A percentile compares a stretch with the other conserved stretches of the same genome.
Evolutionary conservation across 2,888 invertebrate genomes (phyloP).

Genomic region (Uropetala carovei): DNA sequence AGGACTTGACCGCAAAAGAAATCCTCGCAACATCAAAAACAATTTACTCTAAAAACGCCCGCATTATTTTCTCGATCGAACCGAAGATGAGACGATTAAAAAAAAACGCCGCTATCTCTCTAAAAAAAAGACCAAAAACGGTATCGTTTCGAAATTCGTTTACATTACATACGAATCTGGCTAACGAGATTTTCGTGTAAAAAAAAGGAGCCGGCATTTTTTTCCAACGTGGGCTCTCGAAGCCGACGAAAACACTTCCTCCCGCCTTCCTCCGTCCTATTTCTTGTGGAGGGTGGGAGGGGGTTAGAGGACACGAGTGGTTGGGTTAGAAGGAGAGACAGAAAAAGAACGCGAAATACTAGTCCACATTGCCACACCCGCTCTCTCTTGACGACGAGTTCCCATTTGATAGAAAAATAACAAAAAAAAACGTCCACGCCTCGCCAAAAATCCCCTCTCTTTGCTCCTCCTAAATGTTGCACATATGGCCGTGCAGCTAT

Average conservation of each 20-base stretch:
- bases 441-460: neutral
- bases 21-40: no score
- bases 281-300: neutral
- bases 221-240: constrained; percentile 28
- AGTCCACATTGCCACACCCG: constrained; percentile 40
- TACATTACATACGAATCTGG: constrained; percentile 3
- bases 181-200: constrained; percentile 63
- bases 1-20: no score
- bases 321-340: no score
- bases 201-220: constrained; percentile 43
- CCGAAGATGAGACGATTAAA: neutral
- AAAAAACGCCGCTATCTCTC: neutral
- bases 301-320: neutral
- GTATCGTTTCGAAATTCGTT: constrained; percentile 37
- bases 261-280: neutral
- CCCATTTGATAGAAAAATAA: neutral
- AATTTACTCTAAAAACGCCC: neutral
- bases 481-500: neutral
- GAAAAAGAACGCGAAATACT: neutral
- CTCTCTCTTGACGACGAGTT: constrained; percentile 21
- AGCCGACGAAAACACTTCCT: constrained; percentile 13
- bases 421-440: no score
- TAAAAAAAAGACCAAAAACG: constrained; percentile 17
- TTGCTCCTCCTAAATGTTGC: neutral
- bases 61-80: neutral